Base-by-base conservation (phyloP, 2,113 vertebrate genomes). In the Nansenia antarctica region DNA sequence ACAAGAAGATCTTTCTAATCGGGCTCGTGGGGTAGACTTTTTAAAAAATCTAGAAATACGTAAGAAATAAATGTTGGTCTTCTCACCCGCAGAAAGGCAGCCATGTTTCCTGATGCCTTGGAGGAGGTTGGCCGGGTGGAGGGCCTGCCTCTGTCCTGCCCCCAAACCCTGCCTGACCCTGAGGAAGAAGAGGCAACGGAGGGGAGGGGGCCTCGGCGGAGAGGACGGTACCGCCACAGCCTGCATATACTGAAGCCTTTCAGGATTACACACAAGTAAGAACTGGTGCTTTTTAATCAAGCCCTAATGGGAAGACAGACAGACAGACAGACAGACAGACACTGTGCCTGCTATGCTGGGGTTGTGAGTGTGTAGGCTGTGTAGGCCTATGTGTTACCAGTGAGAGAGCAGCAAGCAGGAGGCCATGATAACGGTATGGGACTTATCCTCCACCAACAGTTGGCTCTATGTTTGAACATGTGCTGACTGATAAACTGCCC, bases 201-300 rank as follows among this genome's bases (percentile, higher is more conserved):
- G 83, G 80, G 0, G 26, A 35, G 35, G 77, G 78, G 67, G 6
- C 69, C 75, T 0, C 91, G 88, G 79, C 85, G 81, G 77, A 82
- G 59, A 64, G 85, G 87, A 27, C 88, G 89, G 74, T 94, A 93
- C 74, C 85, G 83, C 4, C 80, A 90, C 2, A 93, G 93, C 74
- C 85, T 94, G 67, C 92, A 92, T 59, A 82, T 94, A 65, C 73
- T 94, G 30, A 94, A 94, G 79, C 93, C 93, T 57, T 92, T 94
- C 74, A 91, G 93, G 78, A 92, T 90, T 74, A 93, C 90, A 11
- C 84, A 92, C 74, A 94, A 92, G 93, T 94, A 92, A 92, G 83
- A 47, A 54, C 12, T 35, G 14, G 11, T 11, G 27, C 3, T 27
- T 57, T n/a, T 52, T 39, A 35, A n/a, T 47, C 14, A n/a, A 5